Evolutionary conservation across 1,140 invertebrate species (phyloP).

Genomic region (Ceratosolen solmsi): DNA sequence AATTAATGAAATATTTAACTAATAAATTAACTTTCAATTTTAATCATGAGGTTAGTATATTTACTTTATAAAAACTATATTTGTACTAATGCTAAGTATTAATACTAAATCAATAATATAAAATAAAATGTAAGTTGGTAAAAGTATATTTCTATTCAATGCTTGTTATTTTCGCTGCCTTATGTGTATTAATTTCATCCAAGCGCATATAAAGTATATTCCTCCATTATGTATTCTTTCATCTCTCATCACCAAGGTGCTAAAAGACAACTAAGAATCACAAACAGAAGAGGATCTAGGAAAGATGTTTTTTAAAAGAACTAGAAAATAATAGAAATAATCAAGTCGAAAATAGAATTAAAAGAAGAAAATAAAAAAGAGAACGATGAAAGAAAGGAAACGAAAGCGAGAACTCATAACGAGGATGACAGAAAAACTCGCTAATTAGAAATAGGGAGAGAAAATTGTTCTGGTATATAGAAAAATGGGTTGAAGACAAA

Average conservation of each 20-base stretch:
- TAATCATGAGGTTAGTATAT: too few relatives aligned
- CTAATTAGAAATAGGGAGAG: slow-evolving; percentile 43
- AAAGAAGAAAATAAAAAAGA: slow-evolving; percentile 46
- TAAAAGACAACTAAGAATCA: slow-evolving; percentile 47
- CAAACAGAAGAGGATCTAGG: slow-evolving; percentile 30
- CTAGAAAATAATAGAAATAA: slow-evolving; percentile 13
- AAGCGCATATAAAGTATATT: slow-evolving; percentile 6
- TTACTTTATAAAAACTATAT: too few relatives aligned
- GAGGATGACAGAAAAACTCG: slow-evolving; percentile 49
- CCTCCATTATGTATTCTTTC: not conserved
- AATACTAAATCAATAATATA: not conserved
- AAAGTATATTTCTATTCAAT: not conserved
- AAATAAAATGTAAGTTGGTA: not conserved
- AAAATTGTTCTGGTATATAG: slow-evolving; percentile 34
- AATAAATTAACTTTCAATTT: too few relatives aligned
- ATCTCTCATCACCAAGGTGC: not conserved
- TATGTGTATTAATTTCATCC: slow-evolving; percentile 7
- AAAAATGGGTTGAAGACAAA: not conserved
- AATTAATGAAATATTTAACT: too few relatives aligned
- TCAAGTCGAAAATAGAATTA: slow-evolving; percentile 49
- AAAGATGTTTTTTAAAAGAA: slow-evolving; percentile 33
- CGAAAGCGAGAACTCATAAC: slow-evolving; percentile 45
- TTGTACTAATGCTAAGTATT: too few relatives aligned
- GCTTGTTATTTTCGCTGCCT: slow-evolving; percentile 19
- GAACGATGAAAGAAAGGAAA: slow-evolving; percentile 32